Evolutionary conservation across 2,113 vertebrate genomes (phyloP), one percentile per base, ranked within the genome.

Genomic region (Loxodonta africana): DNA sequence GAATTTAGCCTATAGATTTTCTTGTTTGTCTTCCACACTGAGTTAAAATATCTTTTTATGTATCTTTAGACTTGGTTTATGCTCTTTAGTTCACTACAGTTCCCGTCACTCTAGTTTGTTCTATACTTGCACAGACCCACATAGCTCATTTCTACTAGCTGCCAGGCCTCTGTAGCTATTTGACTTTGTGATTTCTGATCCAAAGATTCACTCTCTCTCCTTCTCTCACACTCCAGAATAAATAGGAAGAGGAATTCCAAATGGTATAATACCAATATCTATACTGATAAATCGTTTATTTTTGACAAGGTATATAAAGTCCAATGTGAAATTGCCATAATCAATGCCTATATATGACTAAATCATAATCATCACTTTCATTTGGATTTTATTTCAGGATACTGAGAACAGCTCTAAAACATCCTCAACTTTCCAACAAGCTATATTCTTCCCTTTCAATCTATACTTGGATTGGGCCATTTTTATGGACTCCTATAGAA

Each of bases 301-400:
- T 94, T 63, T 71, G 28, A 67, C 11, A 46, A 93, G 81, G 77
- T 90, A 1, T 84, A 6, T 62, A 48, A 93, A 92, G 18, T 60
- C 30, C 65, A 91, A 14, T 57, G 4, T 86, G 37, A 87, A 85
- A 89, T 46, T 73, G 2, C 15, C 60, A 48, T 5, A 63, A 63
- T 74, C 9, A 7, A 71, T 87, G 41, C 18, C 20, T 65, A 5
- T 90, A 4, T 46, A 41, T 88, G 28, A 96, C 63, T 62, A 93
- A 91, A 78, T 51, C 28, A 67, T 78, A 48, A 81, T 71, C 51
- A 28, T 17, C 41, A 41, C 28, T 30, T 57, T 96, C 23, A 48
- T 97, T 98, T 98, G 76, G 62, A 78, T 94, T 98, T 92, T 97
- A 17, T 98, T 98, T 90, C 98, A 99, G 98, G 97, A 97, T 96